Base-by-base conservation (phyloP, 2,113 vertebrate genomes). In the Rhabdomys dilectus region DNA sequence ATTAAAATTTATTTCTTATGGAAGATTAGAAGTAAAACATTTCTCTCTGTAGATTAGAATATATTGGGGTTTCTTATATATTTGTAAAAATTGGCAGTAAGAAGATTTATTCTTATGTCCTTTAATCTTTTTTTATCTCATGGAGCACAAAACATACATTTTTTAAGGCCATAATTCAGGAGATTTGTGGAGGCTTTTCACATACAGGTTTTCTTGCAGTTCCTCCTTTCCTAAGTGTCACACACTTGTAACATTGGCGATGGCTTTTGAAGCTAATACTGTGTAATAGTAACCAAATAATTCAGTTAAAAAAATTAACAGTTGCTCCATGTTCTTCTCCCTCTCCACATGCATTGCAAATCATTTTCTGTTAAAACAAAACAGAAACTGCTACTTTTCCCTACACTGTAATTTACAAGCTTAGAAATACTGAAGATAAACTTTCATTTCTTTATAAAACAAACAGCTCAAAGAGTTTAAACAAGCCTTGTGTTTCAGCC, bases 1-100 rank as follows among this genome's bases (percentile, higher is more conserved):
- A 97, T 96, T 98, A 98, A 96, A 96, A 85, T 80, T 66, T 97
- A 84, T 97, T 97, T 81, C 91, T 95, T 97, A 94, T 94, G 93
- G 95, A 97, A 97, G 73, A 97, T 97, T 92, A 97, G 94, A 96
- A 96, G 88, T 72, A 96, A 93, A 93, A 96, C 85, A 70, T 91
- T 95, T 95, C 76, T 96, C 29, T 97, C 78, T 96, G 36, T 92
- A 97, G 92, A 87, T 95, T 97, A 95, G 84, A 97, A 93, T 97
- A 94, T 87, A 85, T 97, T 90, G 91, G 29, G 6, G 89, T 97
- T 97, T 90, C 95, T 82, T 73, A 86, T 72, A 89, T 78, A 97
- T 95, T 94, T 92, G 90, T 97, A 97, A 84, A 26, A 94, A 96
- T 91, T 94, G 75, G 75, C 91, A 77, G 53, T 97, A 97, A 97